Percentiles rank a stretch among this genome's conserved stretches.
Evolutionary conservation across 2,113 vertebrate species (phyloP).

Genomic region (Prietella phreatophila): DNA sequence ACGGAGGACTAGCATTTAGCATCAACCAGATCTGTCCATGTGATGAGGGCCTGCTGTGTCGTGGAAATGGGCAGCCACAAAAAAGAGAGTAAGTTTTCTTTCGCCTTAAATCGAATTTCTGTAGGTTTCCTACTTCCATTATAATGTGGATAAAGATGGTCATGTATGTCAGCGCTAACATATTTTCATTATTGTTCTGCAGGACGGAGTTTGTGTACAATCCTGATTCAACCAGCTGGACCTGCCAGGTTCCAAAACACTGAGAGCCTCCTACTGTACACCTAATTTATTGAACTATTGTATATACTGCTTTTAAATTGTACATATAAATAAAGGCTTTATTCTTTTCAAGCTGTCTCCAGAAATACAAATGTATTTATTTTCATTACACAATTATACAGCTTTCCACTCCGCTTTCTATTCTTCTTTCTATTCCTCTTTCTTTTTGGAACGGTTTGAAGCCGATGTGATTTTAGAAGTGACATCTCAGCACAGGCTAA

Average conservation of each 20-base stretch:
- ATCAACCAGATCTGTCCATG: slow-evolving; percentile 86
- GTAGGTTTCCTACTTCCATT: not conserved
- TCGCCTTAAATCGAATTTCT: not conserved
- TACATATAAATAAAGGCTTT: slow-evolving; percentile 54
- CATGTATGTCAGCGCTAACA: not conserved
- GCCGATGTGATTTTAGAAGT: not conserved
- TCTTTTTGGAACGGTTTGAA: not conserved
- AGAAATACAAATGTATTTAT: not conserved
- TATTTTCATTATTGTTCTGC: slow-evolving; percentile 52
- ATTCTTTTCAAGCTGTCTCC: slow-evolving; percentile 30
- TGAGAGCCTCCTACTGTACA: slow-evolving; percentile 47
- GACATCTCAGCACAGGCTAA: not conserved
- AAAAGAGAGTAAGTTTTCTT: slow-evolving; percentile 73
- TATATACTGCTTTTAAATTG: slow-evolving; percentile 59
- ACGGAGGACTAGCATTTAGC: slow-evolving; percentile 83
- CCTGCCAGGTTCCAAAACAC: slow-evolving; percentile 67
- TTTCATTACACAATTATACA: not conserved
- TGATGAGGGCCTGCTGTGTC: slow-evolving; percentile 78
- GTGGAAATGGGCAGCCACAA: slow-evolving; percentile 48
- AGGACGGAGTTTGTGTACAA: slow-evolving; percentile 75
- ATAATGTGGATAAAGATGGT: not conserved
- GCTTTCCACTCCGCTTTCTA: not conserved
- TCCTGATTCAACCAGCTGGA: slow-evolving; percentile 68
- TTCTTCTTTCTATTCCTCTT: not conserved
- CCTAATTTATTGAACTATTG: slow-evolving; percentile 66